A percentile compares a stretch with the other conserved stretches of the same genome.
Evolutionary conservation across 2,888 invertebrate species (phyloP).

Genomic region (Pollenia griseotomentosa): DNA sequence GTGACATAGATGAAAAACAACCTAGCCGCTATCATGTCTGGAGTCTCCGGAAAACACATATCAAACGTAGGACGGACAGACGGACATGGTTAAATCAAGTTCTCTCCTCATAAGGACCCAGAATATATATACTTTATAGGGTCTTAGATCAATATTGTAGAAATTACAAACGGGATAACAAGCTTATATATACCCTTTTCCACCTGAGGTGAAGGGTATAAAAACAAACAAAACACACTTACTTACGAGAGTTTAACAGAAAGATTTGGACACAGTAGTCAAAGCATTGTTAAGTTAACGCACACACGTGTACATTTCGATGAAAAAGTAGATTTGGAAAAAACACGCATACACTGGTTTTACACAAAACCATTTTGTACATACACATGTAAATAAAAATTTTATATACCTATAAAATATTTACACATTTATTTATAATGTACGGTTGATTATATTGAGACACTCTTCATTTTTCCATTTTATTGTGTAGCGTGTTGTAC

Average conservation of each 20-base stretch:
- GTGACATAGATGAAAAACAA: too few species aligned
- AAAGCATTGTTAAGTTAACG: constrained; percentile 49
- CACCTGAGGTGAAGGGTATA: too few species aligned
- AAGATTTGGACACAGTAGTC: constrained; percentile 60
- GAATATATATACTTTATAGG: too few species aligned
- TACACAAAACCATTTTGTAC: constrained; percentile 52
- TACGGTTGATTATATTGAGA: constrained; percentile 65
- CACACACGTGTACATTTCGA: constrained; percentile 10
- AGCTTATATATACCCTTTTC: too few species aligned
- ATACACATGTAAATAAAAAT: constrained; percentile 53
- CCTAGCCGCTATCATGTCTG: too few species aligned
- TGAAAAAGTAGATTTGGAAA: not conserved
- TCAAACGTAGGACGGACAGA: too few species aligned
- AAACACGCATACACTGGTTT: constrained; percentile 30
- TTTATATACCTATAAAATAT: constrained; percentile 55
- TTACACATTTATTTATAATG: constrained; percentile 70
- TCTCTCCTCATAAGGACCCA: too few species aligned
- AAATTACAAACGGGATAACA: too few species aligned
- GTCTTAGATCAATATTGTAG: too few species aligned
- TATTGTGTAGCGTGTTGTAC: constrained; percentile 31
- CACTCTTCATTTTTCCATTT: constrained; percentile 60
- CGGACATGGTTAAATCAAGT: too few species aligned
- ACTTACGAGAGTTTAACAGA: not conserved
- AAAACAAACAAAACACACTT: not conserved
- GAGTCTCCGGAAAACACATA: too few species aligned